These are phyloP conservation scores for Molossus alvarezi DNA, from an alignment of 2,797 vertebrate species.

Conservation along the genomic window DNA sequence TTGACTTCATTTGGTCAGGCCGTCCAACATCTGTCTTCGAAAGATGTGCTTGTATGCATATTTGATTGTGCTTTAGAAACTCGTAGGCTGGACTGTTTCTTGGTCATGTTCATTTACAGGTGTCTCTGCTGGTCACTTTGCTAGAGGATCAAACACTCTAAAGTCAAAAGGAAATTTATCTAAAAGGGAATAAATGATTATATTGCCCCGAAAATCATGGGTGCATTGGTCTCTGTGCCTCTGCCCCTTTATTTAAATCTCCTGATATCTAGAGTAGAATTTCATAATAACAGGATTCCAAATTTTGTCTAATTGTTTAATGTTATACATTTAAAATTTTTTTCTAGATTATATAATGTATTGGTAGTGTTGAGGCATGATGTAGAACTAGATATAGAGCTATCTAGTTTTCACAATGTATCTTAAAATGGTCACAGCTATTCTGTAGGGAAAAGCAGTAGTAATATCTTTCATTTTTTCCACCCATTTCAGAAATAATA, in stretches of 20 bases:
- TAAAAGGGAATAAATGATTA: slow-evolving; percentile 20
- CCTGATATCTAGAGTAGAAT: background rate
- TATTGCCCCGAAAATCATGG: background rate
- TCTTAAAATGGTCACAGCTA: slow-evolving; percentile 32
- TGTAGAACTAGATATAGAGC: slow-evolving; percentile 24
- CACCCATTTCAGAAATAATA: slow-evolving; percentile 78
- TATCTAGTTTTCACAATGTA: background rate
- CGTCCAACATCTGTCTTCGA: slow-evolving; percentile 18
- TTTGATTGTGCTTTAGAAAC: background rate
- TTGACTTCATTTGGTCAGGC: background rate
- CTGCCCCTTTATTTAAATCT: slow-evolving; percentile 36
- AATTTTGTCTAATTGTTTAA: slow-evolving; percentile 36
- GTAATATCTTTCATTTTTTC: slow-evolving; percentile 72
- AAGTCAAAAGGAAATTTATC: slow-evolving; percentile 30
- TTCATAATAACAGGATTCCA: background rate
- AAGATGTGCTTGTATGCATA: background rate
- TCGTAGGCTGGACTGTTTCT: background rate
- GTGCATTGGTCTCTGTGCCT: background rate
- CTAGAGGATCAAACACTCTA: slow-evolving; percentile 17
- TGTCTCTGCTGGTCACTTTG: background rate
- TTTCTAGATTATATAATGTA: slow-evolving; percentile 4
- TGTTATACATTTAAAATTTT: background rate
- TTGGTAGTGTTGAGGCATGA: slow-evolving; percentile 44
- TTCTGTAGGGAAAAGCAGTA: slow-evolving; percentile 49
- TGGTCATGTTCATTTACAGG: background rate